Evolutionary conservation across 2,888 invertebrate genomes (phyloP).

Genomic region (Tineola bisselliella): DNA sequence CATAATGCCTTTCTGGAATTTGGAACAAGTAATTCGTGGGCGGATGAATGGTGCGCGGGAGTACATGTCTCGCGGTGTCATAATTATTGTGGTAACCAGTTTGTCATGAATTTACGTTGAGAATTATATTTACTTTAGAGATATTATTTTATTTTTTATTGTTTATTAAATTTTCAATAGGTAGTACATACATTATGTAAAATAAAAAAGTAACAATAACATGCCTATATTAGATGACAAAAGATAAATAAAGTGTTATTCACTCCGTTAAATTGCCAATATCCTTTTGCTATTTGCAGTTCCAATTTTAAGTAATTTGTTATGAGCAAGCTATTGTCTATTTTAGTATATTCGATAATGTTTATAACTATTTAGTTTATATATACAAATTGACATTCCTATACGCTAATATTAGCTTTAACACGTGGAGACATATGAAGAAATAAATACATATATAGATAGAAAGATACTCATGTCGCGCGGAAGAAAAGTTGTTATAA

Average conservation of each 20-base stretch:
- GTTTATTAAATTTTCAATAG: no score
- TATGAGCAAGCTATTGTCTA: background rate
- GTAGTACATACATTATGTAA: no score
- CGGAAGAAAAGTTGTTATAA: no score
- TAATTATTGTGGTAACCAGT: background rate
- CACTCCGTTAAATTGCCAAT: background rate
- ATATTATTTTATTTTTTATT: no score
- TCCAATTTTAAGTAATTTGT: background rate
- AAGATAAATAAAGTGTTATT: background rate
- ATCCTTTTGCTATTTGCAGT: background rate
- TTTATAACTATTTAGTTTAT: background rate
- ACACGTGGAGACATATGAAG: no score
- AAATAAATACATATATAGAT: no score
- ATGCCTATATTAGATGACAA: background rate
- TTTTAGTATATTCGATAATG: background rate
- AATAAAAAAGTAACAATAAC: no score
- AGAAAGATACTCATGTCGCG: no score
- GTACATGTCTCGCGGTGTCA: conserved; percentile 20
- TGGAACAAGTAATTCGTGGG: conserved; percentile 32
- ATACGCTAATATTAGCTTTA: no score
- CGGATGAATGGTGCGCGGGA: conserved; percentile 36
- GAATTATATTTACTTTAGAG: background rate
- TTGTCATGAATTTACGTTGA: background rate
- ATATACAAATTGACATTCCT: no score
- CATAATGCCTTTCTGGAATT: conserved; percentile 16